Evolutionary conservation across 2,888 invertebrate species (phyloP), one percentile per base, ranked within the genome.

Genomic region (Polietes domitor): DNA sequence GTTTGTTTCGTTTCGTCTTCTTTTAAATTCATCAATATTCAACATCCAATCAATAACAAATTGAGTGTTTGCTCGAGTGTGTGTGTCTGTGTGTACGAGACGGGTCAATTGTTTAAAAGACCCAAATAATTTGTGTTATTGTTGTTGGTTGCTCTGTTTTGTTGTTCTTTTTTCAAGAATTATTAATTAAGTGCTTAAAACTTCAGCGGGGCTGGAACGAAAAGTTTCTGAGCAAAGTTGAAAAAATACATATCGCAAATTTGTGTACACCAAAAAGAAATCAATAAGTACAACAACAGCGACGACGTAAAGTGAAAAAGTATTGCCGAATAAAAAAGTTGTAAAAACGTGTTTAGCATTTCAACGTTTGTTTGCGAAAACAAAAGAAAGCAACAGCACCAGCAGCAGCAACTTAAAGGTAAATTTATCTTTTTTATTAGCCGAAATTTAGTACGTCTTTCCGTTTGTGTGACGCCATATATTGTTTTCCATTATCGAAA

Each of bases 281-380:
- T 41, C 6, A 41, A 41, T 41, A 65, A 32, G 10, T 32, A 63
- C 12, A 65, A 21, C 65, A 37, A 63, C 63, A 24, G 32, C 61
- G 2, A 24, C 53, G 17, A 19, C 28, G 28, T 28, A 61, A 6
- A 28, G 32, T 4, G 50, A 61, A 28, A 19, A 53, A 80, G 9
- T 37, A 65, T 28, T 61, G 28, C 28, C 28, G 10, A 68, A 72
- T 7, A 47, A 61, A 15, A 72, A 68, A 24, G 19, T 37, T 72
- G 47, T 43, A 41, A 53, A 83, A 77, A 80, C 83, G 80, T 83
- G 83, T 83, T 83, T 83, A 43, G 73, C 76, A 74, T 80, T 80
- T 63, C 19, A 61, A 76, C 19, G 37, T 43, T 21, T 37, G 37
- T 37, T 37, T 68, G 68, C 47, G 43, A 32, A n/a, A 72, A 82